These are phyloP conservation scores for Halisarca cf. caerulea DNA, from an alignment of 37 sponge, comb jelly and placozoan genomes.

Conservation along the genomic window DNA sequence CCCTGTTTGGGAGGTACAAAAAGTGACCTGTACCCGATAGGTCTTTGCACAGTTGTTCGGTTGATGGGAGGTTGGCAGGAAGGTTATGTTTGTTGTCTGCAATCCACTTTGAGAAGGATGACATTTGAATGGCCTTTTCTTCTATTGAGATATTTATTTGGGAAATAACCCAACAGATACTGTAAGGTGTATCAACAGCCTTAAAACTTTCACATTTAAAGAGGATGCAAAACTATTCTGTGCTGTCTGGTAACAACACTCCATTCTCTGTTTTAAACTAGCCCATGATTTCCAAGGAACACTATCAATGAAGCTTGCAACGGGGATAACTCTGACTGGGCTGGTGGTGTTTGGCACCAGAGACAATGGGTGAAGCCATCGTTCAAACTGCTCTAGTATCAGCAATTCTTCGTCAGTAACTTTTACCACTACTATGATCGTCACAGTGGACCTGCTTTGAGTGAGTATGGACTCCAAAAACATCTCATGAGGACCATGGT, in stretches of 20 bases:
- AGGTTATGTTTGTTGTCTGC: not conserved
- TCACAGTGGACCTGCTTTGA: not conserved
- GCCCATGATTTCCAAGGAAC: not conserved
- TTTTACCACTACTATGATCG: not conserved
- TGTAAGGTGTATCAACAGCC: not conserved
- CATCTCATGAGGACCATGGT: not conserved
- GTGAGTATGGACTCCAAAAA: conserved; percentile 11
- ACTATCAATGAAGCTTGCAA: not conserved
- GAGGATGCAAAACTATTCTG: not conserved
- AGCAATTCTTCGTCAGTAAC: not conserved
- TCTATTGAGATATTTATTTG: not conserved
- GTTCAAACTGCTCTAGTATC: not conserved
- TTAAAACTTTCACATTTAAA: not conserved
- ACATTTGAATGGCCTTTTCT: not conserved
- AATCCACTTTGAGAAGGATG: not conserved
- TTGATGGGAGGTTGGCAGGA: not conserved
- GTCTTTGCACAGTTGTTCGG: not conserved
- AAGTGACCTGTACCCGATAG: not conserved
- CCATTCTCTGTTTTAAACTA: not conserved
- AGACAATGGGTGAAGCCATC: not conserved
- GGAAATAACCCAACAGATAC: not conserved
- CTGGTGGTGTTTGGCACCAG: not conserved
- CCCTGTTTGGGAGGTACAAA: not conserved
- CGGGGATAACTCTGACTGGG: not conserved
- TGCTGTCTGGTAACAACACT: not conserved